These are phyloP conservation scores for Odiellus spinosus DNA, from an alignment of 2,888 invertebrate genomes.

Conservation along the genomic window DNA sequence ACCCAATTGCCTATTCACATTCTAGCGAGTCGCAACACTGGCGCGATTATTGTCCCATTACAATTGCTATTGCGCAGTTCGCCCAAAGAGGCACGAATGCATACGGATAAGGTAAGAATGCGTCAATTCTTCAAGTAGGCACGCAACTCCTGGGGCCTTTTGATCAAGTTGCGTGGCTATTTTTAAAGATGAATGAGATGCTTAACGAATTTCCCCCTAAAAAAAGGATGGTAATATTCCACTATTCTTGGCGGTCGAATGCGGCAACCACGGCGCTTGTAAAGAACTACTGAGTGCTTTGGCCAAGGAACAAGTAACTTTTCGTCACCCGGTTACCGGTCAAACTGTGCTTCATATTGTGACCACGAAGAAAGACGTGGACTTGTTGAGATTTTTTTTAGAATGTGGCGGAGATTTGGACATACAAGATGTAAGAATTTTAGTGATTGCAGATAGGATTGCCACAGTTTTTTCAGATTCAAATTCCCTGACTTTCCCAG, in stretches of 20 bases:
- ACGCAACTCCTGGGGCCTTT: too few species aligned
- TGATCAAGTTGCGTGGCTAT: too few species aligned
- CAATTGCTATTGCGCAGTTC: conserved; percentile 71
- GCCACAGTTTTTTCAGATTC: too few species aligned
- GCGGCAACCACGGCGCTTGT: conserved; percentile 88
- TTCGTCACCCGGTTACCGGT: conserved; percentile 48
- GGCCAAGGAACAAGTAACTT: conserved; percentile 39
- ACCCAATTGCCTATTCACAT: conserved; percentile 89
- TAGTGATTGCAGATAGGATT: too few species aligned
- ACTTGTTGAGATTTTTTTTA: conserved; percentile 77
- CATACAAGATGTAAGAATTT: conserved; percentile 54
- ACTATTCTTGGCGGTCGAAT: conserved; percentile 79
- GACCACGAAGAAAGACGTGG: conserved; percentile 76
- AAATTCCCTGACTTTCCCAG: too few species aligned
- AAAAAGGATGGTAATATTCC: conserved; percentile 77
- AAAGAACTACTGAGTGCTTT: conserved; percentile 56
- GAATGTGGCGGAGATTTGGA: conserved; percentile 87
- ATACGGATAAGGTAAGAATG: conserved; percentile 78
- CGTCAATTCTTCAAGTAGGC: too few species aligned
- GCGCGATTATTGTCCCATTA: conserved; percentile 77
- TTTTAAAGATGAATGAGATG: too few species aligned
- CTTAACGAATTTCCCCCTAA: neutral
- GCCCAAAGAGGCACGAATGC: conserved; percentile 72
- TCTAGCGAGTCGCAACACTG: conserved; percentile 81
- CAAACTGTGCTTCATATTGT: conserved; percentile 92